A percentile compares a stretch with the other conserved stretches of the same genome.
phyloP scores from a whole-genome alignment of 2,797 vertebrate genomes.

The Pantherophis alleghaniensis region DNA sequence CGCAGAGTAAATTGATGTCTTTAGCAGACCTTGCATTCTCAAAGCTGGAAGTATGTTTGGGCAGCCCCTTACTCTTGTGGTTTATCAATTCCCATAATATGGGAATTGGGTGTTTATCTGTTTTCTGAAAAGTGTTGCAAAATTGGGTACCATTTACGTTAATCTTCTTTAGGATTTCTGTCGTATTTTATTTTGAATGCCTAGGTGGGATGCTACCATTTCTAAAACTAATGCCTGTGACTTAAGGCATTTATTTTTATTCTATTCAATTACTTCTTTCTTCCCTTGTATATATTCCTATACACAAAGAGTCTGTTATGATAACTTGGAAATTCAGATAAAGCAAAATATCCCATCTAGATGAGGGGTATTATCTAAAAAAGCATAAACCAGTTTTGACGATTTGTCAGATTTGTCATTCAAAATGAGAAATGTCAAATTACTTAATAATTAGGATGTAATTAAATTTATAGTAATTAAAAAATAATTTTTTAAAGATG shows the following conservation, averaged over 20 bases:
- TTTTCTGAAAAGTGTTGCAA: not conserved
- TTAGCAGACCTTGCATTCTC: no score
- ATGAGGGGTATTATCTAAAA: not conserved
- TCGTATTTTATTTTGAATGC: not conserved
- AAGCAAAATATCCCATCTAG: not conserved
- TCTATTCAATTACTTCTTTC: not conserved
- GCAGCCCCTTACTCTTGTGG: not conserved
- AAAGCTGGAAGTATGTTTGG: not conserved
- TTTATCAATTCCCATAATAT: not conserved
- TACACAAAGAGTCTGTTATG: not conserved
- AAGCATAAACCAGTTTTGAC: not conserved
- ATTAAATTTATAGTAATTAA: no score
- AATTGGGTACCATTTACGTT: not conserved
- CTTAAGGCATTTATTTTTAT: not conserved
- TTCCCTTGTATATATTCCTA: not conserved
- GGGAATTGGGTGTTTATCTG: not conserved
- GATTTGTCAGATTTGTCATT: not conserved
- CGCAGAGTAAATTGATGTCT: not conserved
- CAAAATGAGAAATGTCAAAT: not conserved
- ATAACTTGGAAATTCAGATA: not conserved
- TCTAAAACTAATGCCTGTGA: not conserved
- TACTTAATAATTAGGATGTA: not conserved
- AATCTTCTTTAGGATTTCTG: not conserved
- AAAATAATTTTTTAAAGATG: not conserved
- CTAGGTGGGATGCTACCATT: not conserved